Conservation (phyloP, 2,797 vertebrate genomes). For the Pseudochirops corinnae region DNA sequence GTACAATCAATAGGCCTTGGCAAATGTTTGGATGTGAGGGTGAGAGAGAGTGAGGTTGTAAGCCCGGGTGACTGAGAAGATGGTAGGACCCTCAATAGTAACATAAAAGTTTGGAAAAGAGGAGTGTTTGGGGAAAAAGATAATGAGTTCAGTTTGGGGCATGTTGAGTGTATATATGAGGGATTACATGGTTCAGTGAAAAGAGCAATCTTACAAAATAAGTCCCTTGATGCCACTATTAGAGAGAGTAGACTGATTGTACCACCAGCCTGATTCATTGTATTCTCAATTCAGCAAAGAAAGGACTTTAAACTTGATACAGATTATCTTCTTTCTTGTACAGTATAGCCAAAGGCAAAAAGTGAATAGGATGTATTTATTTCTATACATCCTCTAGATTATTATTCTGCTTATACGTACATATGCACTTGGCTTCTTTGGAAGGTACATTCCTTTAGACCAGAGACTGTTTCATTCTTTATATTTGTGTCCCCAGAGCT, state of each 20-base stretch:
- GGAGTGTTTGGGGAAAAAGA: background rate
- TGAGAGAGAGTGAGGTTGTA: background rate
- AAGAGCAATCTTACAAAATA: background rate
- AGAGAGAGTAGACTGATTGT: background rate
- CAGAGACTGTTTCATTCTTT: background rate
- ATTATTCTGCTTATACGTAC: background rate
- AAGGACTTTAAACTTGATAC: background rate
- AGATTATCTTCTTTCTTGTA: background rate
- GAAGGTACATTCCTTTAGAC: background rate
- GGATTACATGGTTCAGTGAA: background rate
- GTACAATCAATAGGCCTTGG: background rate
- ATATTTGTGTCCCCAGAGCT: background rate
- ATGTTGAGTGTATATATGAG: background rate
- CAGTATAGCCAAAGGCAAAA: background rate
- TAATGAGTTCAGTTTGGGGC: background rate
- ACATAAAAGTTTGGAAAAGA: background rate
- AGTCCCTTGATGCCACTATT: background rate
- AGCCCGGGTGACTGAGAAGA: background rate
- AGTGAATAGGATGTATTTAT: background rate
- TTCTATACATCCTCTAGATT: background rate
- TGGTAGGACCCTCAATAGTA: background rate
- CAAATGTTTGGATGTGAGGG: background rate
- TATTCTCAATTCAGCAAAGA: background rate
- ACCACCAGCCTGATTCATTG: background rate
- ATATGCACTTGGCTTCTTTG: background rate